These are phyloP conservation scores for Eledone cirrhosa DNA, from an alignment of 2,888 invertebrate genomes.

Conservation along the genomic window DNA sequence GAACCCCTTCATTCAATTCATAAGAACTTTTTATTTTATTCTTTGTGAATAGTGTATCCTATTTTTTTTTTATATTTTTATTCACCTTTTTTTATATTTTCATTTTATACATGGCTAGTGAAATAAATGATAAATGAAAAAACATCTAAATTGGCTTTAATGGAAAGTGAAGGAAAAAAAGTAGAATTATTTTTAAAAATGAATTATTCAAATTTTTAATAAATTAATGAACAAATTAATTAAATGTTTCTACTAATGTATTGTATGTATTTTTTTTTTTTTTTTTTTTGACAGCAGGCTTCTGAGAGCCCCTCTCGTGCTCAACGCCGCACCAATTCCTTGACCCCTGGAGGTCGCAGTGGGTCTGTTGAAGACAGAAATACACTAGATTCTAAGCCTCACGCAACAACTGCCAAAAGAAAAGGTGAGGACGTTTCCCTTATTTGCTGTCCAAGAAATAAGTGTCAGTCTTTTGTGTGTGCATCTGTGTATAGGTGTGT, in stretches of 20 bases:
- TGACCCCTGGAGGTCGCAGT: conserved; percentile 23
- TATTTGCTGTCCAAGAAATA: not conserved
- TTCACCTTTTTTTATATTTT: too few relatives aligned
- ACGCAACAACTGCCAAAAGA: conserved; percentile 27
- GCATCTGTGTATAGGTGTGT: not conserved
- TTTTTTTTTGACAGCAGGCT: conserved; percentile 4
- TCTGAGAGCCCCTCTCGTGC: conserved; percentile 23
- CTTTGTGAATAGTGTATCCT: too few relatives aligned
- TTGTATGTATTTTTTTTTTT: not conserved
- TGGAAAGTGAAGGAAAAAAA: too few relatives aligned
- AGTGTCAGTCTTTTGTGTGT: not conserved
- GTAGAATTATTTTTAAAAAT: too few relatives aligned
- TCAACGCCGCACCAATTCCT: conserved; percentile 18
- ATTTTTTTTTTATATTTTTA: too few relatives aligned
- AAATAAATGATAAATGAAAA: too few relatives aligned
- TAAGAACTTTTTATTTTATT: too few relatives aligned
- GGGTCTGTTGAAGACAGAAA: conserved; percentile 18
- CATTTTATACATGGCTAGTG: too few relatives aligned
- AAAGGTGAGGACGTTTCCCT: not conserved
- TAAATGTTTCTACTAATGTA: not conserved
- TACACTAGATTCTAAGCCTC: conserved; percentile 13
- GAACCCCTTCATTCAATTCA: too few relatives aligned
- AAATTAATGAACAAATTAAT: not conserved
- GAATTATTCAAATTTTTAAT: too few relatives aligned
- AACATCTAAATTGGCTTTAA: too few relatives aligned